phyloP scores from a whole-genome alignment of 2,888 invertebrate species.

The Phania funesta region DNA sequence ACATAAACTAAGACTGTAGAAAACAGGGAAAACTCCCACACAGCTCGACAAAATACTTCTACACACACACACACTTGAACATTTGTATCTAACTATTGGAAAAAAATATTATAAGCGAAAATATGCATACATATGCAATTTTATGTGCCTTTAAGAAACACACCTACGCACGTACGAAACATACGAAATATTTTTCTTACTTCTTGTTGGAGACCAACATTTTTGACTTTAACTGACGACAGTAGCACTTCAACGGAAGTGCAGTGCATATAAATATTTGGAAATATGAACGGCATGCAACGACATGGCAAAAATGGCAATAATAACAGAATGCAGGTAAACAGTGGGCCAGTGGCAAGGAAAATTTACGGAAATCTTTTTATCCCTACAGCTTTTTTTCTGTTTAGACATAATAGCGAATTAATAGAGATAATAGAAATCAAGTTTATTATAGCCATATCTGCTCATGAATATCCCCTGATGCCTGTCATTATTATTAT shows the following conservation, averaged over 20 bases:
- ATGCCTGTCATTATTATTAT: too few species aligned
- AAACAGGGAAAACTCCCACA: slow-evolving; percentile 44
- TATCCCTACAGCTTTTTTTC: too few species aligned
- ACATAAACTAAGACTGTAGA: slow-evolving; percentile 59
- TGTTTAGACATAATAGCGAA: too few species aligned
- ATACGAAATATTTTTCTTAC: background rate
- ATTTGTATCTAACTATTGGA: background rate
- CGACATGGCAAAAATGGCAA: background rate
- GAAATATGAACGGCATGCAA: slow-evolving; percentile 39
- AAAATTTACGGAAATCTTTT: background rate
- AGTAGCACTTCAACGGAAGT: slow-evolving; percentile 70
- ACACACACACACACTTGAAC: background rate
- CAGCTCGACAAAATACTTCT: background rate
- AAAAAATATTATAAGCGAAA: slow-evolving; percentile 1
- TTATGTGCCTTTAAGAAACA: slow-evolving; percentile 19
- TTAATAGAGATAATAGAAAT: too few species aligned
- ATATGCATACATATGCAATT: slow-evolving; percentile 5
- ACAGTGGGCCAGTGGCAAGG: background rate
- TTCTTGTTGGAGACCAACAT: slow-evolving; percentile 34
- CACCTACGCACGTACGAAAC: background rate
- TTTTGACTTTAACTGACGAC: slow-evolving; percentile 61
- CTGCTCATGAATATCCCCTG: too few species aligned
- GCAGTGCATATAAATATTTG: slow-evolving; percentile 68
- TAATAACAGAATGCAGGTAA: slow-evolving; percentile 6
- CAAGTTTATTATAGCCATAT: too few species aligned